Evolutionary conservation across 2,113 vertebrate genomes (phyloP).

Genomic region (Chunga burmeisteri): DNA sequence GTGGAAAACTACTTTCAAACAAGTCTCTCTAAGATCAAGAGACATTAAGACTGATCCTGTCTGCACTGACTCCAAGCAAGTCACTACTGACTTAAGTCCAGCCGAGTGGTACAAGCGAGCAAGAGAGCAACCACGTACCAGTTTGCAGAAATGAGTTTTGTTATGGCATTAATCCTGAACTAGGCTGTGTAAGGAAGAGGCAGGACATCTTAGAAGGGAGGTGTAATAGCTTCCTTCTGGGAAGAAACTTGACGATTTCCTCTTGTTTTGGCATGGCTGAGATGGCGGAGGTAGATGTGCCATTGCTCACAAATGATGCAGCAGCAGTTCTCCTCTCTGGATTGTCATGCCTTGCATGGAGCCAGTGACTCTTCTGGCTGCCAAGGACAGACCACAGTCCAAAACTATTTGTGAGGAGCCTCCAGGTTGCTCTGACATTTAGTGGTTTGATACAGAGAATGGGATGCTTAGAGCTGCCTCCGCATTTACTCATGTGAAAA

Average conservation of each 20-base stretch:
- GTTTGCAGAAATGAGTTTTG: neutral
- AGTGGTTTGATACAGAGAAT: neutral
- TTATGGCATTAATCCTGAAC: neutral
- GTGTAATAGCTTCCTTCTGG: neutral
- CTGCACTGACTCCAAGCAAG: neutral
- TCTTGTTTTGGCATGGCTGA: neutral
- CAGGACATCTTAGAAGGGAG: neutral
- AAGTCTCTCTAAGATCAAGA: neutral
- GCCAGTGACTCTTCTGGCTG: neutral
- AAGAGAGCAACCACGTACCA: neutral
- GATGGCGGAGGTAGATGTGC: neutral
- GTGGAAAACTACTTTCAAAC: neutral
- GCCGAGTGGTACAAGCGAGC: fast-evolving
- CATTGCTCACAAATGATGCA: neutral
- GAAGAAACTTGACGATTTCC: neutral
- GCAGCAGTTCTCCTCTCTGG: neutral
- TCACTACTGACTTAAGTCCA: neutral
- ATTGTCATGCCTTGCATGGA: neutral
- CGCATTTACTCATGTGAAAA: neutral
- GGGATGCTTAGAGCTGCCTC: neutral
- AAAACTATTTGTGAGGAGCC: neutral
- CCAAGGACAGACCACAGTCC: neutral
- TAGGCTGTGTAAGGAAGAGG: neutral
- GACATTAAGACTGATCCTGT: neutral
- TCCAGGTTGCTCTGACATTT: neutral